Conservation (phyloP, 2,113 vertebrate species). For the Proteles cristata region DNA sequence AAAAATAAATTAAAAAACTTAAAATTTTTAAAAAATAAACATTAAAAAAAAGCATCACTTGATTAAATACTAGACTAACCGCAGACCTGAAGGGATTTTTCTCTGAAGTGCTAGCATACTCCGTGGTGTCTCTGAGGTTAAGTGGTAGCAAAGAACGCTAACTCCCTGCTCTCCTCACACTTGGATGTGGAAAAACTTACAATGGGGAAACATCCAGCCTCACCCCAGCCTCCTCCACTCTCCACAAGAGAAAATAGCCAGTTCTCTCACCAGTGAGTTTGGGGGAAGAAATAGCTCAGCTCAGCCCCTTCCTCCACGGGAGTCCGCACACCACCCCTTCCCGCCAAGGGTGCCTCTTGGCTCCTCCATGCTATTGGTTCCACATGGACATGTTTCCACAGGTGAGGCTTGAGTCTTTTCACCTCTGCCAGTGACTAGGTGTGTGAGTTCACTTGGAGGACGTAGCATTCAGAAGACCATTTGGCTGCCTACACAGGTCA, state of each 20-base stretch:
- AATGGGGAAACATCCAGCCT: neutral
- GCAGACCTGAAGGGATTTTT: neutral
- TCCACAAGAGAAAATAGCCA: neutral
- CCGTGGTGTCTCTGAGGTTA: neutral
- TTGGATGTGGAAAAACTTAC: neutral
- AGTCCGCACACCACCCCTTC: neutral
- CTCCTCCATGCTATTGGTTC: neutral
- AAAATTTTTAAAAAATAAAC: too few species aligned
- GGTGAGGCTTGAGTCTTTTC: neutral
- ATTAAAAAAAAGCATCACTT: neutral
- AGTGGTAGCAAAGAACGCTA: neutral
- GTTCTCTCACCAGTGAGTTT: neutral
- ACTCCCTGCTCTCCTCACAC: neutral
- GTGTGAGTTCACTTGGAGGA: neutral
- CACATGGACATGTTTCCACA: neutral
- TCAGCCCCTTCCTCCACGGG: neutral
- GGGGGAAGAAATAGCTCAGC: neutral
- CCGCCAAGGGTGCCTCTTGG: neutral
- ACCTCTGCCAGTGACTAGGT: neutral
- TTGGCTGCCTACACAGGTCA: neutral
- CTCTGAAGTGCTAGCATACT: neutral
- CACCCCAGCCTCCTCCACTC: too few species aligned
- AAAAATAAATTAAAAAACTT: too few species aligned
- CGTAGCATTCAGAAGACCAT: neutral
- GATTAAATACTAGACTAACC: neutral